Evolutionary conservation across 2,888 invertebrate genomes (phyloP).

Genomic region (Hypselothyrea guttata): DNA sequence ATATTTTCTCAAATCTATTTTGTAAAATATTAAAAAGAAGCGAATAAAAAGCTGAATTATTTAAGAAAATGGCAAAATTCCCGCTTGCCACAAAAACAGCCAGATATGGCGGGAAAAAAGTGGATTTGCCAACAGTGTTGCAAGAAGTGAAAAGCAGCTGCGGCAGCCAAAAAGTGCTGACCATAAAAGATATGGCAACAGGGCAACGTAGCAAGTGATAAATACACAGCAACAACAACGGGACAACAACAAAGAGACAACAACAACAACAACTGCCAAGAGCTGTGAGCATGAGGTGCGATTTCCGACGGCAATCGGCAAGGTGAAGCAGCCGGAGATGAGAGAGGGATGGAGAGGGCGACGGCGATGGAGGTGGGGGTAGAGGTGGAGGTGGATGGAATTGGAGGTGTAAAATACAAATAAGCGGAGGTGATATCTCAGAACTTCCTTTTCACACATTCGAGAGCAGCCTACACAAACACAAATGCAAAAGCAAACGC

Average conservation of each 20-base stretch:
- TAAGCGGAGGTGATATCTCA: slow-evolving; percentile 78
- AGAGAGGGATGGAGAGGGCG: background rate
- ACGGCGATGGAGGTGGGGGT: slow-evolving; percentile 24
- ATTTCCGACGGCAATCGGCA: slow-evolving; percentile 22
- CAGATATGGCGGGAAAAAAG: too few relatives aligned
- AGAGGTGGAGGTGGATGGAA: slow-evolving; percentile 35
- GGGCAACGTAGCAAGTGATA: slow-evolving; percentile 45
- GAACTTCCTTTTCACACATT: slow-evolving; percentile 78
- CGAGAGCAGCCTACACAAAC: slow-evolving; percentile 67
- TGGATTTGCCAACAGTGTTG: too few relatives aligned
- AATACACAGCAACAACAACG: slow-evolving; percentile 27
- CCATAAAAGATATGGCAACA: slow-evolving; percentile 48
- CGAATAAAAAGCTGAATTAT: too few relatives aligned
- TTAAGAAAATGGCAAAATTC: too few relatives aligned
- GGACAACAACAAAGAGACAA: background rate
- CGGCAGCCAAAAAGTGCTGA: slow-evolving; percentile 47
- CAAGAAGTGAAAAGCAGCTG: slow-evolving; percentile 6
- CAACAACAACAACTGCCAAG: slow-evolving; percentile 8
- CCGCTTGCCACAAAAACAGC: too few relatives aligned
- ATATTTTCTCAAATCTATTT: too few relatives aligned
- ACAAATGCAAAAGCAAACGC: slow-evolving; percentile 23
- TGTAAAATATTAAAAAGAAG: too few relatives aligned
- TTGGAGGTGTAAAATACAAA: slow-evolving; percentile 69
- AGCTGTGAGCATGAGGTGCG: slow-evolving; percentile 21
- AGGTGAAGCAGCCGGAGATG: slow-evolving; percentile 9